These are phyloP conservation scores for Perognathus longimembris DNA, from an alignment of 2,113 vertebrate genomes.

Conservation along the genomic window DNA sequence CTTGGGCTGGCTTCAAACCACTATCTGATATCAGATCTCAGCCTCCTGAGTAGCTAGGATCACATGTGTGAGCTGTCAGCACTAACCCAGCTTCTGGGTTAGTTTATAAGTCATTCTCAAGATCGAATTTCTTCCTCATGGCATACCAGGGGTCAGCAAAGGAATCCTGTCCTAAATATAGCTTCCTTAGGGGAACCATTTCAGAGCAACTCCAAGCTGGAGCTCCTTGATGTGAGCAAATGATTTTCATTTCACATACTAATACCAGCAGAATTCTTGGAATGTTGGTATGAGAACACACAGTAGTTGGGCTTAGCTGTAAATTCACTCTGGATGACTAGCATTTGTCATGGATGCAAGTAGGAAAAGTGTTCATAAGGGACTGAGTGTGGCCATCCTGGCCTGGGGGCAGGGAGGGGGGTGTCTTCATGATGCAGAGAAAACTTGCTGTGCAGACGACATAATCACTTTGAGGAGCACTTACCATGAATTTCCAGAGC, in stretches of 20 bases:
- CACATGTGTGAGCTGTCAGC: too few species aligned
- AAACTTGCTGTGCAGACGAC: neutral
- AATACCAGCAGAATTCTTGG: neutral
- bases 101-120: neutral
- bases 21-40: too few species aligned
- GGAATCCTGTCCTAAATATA: constrained; percentile 28
- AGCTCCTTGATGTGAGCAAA: neutral
- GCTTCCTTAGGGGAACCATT: neutral
- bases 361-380: neutral
- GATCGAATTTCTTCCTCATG: neutral
- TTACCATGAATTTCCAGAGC: neutral
- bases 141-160: neutral
- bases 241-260: neutral
- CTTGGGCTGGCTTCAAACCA: too few species aligned
- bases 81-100: neutral
- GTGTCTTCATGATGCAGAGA: neutral
- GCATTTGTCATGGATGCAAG: neutral
- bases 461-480: neutral
- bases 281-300: neutral
- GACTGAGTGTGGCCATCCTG: neutral
- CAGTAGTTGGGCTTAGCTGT: neutral
- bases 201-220: neutral
- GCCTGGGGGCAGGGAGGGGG: neutral
- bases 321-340: neutral
- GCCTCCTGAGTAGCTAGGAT: too few species aligned